Percentiles rank a stretch among this genome's conserved stretches.
These are phyloP conservation scores for Manis javanica DNA, from an alignment of 2,797 vertebrate species.

Conservation along the genomic window DNA sequence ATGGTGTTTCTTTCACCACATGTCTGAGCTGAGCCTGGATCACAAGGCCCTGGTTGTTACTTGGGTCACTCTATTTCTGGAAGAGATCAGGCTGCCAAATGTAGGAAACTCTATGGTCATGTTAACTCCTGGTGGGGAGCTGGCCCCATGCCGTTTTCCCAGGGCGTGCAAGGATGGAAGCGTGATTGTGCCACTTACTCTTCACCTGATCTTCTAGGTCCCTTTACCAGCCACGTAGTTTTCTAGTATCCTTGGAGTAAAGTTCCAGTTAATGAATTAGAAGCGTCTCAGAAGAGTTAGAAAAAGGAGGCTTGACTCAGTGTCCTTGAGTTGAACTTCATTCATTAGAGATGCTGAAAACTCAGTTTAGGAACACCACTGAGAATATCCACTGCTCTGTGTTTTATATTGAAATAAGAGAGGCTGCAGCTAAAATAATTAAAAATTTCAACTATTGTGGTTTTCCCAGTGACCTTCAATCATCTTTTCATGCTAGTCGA, in stretches of 20 bases:
- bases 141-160: neutral
- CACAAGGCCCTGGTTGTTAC: neutral
- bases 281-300: neutral
- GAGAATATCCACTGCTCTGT: neutral
- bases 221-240: neutral
- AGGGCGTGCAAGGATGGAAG: neutral
- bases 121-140: neutral
- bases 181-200: neutral
- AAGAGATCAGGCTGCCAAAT: neutral
- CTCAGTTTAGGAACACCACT: neutral
- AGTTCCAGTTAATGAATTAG: neutral
- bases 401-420: neutral
- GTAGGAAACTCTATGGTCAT: neutral
- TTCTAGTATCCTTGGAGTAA: neutral
- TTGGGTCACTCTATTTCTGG: neutral
- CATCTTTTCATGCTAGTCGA: neutral
- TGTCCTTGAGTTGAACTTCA: neutral
- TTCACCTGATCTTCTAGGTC: neutral
- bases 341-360: neutral
- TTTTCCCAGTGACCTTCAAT: neutral
- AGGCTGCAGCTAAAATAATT: neutral
- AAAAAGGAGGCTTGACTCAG: neutral
- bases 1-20: neutral
- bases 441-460: neutral
- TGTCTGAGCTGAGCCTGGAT: neutral